Conservation (phyloP, 2,113 vertebrate genomes). For the Gorsachius goisagi region DNA sequence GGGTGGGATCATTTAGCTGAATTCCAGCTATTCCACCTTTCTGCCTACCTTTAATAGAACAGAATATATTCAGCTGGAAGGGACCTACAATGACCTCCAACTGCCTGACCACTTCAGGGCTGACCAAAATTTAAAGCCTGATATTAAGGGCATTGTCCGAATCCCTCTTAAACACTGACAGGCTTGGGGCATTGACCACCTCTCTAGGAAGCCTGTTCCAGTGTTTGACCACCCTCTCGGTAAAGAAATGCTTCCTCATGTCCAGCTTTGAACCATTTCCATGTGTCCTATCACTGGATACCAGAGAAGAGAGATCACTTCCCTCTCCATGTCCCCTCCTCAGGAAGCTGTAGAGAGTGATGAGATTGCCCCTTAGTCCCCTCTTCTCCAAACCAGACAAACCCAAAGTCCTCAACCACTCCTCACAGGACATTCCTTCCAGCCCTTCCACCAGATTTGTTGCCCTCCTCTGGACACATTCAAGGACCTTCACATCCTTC, state of each 20-base stretch:
- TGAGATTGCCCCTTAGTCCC: background rate
- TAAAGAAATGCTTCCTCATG: background rate
- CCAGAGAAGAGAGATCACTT: background rate
- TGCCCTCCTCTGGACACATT: rapidly evolving
- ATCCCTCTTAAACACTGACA: background rate
- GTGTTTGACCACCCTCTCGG: background rate
- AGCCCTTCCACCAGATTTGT: background rate
- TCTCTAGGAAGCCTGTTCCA: background rate
- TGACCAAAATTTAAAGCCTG: background rate
- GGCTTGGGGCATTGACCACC: rapidly evolving
- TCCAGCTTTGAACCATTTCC: background rate
- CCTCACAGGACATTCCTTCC: background rate
- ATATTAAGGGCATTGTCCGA: background rate
- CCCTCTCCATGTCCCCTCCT: background rate
- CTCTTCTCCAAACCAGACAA: background rate
- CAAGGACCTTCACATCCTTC: background rate
- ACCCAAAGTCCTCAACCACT: rapidly evolving
- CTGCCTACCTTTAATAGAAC: background rate
- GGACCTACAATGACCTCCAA: background rate
- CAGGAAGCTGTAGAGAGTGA: background rate
- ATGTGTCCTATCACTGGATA: rapidly evolving
- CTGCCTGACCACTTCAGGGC: background rate
- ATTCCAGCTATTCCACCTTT: background rate
- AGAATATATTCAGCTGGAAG: background rate
- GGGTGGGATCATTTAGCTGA: background rate